Percentiles rank a stretch among this genome's conserved stretches.
Evolutionary conservation across 2,888 invertebrate species (phyloP).

Genomic region (Oligia strigilis): DNA sequence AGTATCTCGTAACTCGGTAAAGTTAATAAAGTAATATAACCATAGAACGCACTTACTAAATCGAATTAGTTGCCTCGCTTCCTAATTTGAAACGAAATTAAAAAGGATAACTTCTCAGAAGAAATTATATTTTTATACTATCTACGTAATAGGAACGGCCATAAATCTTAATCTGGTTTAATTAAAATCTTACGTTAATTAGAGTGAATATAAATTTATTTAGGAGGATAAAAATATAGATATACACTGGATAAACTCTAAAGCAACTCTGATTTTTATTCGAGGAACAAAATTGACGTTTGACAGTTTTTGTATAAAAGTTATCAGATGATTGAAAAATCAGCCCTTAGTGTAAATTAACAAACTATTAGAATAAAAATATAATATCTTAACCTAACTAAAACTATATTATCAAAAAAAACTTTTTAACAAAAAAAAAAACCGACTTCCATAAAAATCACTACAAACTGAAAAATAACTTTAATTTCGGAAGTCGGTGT

Average conservation of each 20-base stretch:
- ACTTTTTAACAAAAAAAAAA: too few species aligned
- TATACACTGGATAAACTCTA: neutral
- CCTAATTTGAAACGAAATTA: conserved; percentile 41
- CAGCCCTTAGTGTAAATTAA: too few species aligned
- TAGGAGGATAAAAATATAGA: neutral
- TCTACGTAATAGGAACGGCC: conserved; percentile 44
- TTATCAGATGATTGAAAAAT: too few species aligned
- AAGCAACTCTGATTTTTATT: too few species aligned
- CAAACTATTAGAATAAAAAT: too few species aligned
- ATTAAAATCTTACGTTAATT: conserved; percentile 59
- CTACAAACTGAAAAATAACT: too few species aligned
- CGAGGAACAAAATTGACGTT: too few species aligned
- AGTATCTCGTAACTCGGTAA: neutral
- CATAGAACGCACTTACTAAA: conserved; percentile 9
- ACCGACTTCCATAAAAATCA: too few species aligned
- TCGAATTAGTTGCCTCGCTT: conserved; percentile 34
- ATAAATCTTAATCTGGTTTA: conserved; percentile 65
- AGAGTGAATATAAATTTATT: conserved; percentile 1
- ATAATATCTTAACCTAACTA: too few species aligned
- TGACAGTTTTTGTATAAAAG: too few species aligned
- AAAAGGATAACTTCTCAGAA: conserved; percentile 52
- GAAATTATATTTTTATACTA: conserved; percentile 58
- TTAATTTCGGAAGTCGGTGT: too few species aligned
- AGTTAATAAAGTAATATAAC: conserved; percentile 29
- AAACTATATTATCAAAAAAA: neutral